Conservation (phyloP, 1,140 invertebrate species). For the Sipha flava region DNA sequence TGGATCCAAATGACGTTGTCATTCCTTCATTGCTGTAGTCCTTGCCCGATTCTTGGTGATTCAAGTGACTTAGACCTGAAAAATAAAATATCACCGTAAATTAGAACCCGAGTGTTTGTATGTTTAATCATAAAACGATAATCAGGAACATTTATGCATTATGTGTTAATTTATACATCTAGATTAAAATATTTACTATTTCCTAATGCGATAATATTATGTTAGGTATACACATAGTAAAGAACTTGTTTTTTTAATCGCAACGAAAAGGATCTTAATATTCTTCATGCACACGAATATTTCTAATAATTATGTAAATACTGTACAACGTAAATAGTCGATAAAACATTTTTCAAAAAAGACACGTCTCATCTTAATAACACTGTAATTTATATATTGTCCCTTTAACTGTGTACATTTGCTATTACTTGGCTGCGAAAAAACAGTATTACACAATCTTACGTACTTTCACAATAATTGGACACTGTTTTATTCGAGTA, state of each 20-base stretch:
- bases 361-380: neutral
- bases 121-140: too few relatives aligned
- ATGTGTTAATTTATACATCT: too few relatives aligned
- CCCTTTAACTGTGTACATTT: neutral
- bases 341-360: neutral
- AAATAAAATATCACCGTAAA: conserved; percentile 34
- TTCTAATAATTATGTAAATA: neutral
- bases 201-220: too few relatives aligned
- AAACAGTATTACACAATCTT: neutral
- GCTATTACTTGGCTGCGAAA: neutral
- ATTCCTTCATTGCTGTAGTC: conserved; percentile 63
- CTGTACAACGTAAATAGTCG: neutral
- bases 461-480: neutral
- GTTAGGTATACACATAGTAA: neutral
- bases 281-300: neutral
- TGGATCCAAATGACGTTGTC: conserved; percentile 58
- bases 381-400: neutral
- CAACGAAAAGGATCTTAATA: too few relatives aligned
- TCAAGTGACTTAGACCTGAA: conserved; percentile 49
- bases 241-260: too few relatives aligned
- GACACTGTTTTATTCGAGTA: neutral
- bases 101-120: too few relatives aligned
- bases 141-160: too few relatives aligned
- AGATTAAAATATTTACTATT: too few relatives aligned
- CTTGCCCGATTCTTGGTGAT: conserved; percentile 52